A percentile compares a stretch with the other conserved stretches of the same genome.
Conservation (phyloP, 1,140 invertebrate genomes). For the Apocrypta bakeri region DNA sequence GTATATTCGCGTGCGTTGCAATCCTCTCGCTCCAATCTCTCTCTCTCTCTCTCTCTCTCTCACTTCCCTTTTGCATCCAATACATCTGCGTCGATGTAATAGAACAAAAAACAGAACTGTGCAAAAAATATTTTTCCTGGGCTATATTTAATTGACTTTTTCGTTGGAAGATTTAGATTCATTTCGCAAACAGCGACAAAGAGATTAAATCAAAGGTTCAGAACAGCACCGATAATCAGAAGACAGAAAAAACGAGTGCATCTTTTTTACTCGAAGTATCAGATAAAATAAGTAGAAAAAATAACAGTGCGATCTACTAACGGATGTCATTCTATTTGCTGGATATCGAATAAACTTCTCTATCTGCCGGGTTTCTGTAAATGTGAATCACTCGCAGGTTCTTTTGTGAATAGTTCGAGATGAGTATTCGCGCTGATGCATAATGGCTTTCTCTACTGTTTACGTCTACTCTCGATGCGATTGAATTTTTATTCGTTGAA, state of each 20-base stretch:
- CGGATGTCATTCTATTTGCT: conserved; percentile 8
- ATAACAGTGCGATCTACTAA: not conserved
- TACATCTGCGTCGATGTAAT: too few species aligned
- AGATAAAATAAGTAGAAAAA: not conserved
- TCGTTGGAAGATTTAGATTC: not conserved
- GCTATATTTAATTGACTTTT: not conserved
- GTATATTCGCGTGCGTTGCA: not conserved
- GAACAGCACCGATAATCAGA: not conserved
- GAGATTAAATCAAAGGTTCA: not conserved
- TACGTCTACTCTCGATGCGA: conserved; percentile 9
- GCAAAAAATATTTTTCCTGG: not conserved
- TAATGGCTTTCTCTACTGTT: not conserved
- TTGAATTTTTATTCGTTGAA: conserved; percentile 67
- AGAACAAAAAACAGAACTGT: too few species aligned
- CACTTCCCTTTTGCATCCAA: too few species aligned
- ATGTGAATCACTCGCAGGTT: not conserved
- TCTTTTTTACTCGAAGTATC: not conserved
- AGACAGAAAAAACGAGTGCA: not conserved
- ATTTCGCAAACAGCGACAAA: not conserved
- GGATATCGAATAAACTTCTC: conserved; percentile 29
- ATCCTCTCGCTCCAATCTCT: too few species aligned
- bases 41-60: too few species aligned
- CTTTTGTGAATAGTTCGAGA: not conserved
- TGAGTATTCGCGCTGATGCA: conserved; percentile 5
- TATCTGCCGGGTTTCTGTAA: not conserved